Evolutionary conservation across 2,888 invertebrate species (phyloP), one percentile per base, ranked within the genome.

Genomic region (Agonum fuliginosum): DNA sequence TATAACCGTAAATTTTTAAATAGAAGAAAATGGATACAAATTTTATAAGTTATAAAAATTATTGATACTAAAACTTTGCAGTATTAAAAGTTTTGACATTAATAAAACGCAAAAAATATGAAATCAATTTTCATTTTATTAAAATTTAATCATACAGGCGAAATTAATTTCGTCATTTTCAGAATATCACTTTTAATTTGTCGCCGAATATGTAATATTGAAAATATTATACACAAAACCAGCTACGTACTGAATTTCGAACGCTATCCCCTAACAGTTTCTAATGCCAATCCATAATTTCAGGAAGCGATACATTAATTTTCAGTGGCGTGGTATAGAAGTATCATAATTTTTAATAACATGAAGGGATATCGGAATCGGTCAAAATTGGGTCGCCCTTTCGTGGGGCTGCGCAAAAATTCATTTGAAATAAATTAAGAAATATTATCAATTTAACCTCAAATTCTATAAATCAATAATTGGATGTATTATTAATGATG

Each of bases 301-400:
- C 58, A 27, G 3, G 17, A 30, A 62, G 27, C 30, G 58, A 62
- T 62, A 62, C 58, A 62, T 62, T 62, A 62, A 62, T 62, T 30
- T 62, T 62, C 30, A 14, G 14, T 30, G 30, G 27, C 58, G 58
- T 62, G 58, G 58, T 30, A 30, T 27, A 30, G 58, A 62, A 62
- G 58, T 62, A 62, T 62, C 30, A 27, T 62, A 62, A 62, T 62
- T 62, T 62, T 62, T 62, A 62, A 62, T 30, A 62, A 62, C 58
- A 30, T 6, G 14, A 17, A 62, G 30, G 30, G 58, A 62, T 34
- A 30, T 30, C 8, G 58, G 30, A 17, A 30, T 30, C 8, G 14
- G 58, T 12, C 8, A 30, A 10, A 62, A 62, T 30, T 54, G 54
- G 54, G 54, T 54, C 54, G 54, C 54, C 22, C 22, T 48, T 10